Base-by-base conservation (phyloP, 2,888 invertebrate species). In the Melanchra persicariae region DNA sequence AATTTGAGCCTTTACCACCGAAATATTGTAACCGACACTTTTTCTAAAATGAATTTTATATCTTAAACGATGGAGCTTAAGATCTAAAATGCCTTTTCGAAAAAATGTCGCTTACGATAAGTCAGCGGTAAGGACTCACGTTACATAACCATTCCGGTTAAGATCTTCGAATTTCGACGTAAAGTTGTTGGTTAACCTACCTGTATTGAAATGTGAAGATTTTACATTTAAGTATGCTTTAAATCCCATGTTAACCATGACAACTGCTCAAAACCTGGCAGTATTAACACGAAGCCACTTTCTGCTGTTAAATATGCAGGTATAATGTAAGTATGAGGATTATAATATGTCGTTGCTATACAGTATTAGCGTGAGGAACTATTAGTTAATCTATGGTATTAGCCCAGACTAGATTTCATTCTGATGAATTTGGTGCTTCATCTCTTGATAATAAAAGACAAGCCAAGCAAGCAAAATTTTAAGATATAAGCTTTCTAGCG, bases 81-180 rank as follows among this genome's bases (percentile, higher is more conserved):
- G 55, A n/a, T n/a, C 10, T 3, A 34, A n/a, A 55, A 37, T 37
- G 7, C 22, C 15, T 57, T 22, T 2, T 4, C 22, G 8, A 55
- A 37, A 57, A 22, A 0, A 57, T 57, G 57, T 8, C 37, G 34
- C 57, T 57, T 57, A 37, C 37, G 34, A 8, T 22, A 57, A 57
- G n/a, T 22, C 22, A 10, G 55, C 55, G 6, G 12, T 19, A 54
- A 54, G 54, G 30, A 10, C 55, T 55, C 40, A 40, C n/a, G 19
- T 66, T 43, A 58, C 43, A 45, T 64, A 58, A 60, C 37, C 52
- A n/a, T 60, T 52, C 65, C 43, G 72, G 65, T 71, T 55, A 12
- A 30, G 12, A 68, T 61, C 26, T 68, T 57, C 26, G 47, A 55
- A 51, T 8, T 68, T 61, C 26, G 22, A 51, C 45, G 10, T 49